Conservation (phyloP, 2,888 invertebrate genomes). For the Adelognathus sp. region DNA sequence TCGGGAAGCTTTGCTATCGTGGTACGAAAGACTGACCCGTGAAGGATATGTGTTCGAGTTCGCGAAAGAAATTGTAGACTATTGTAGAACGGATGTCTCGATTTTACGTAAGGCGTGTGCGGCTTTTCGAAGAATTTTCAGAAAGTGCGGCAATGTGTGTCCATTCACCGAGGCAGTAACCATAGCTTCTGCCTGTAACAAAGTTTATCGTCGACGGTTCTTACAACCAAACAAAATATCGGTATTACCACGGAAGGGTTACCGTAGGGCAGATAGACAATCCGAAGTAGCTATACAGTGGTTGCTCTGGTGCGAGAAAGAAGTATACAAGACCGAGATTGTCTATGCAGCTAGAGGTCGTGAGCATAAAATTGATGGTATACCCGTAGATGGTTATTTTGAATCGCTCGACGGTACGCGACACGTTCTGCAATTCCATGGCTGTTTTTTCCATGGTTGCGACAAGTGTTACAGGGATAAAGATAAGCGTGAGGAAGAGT, state of each 20-base stretch:
- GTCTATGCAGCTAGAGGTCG: not conserved
- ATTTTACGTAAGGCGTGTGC: constrained; percentile 68
- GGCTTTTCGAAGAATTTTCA: constrained; percentile 58
- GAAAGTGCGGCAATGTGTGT: constrained; percentile 60
- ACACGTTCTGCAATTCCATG: not conserved
- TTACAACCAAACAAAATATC: not conserved
- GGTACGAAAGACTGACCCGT: constrained; percentile 14
- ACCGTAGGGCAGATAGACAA: not conserved
- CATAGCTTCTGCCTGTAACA: constrained; percentile 30
- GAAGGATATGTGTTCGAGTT: constrained; percentile 62
- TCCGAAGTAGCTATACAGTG: not conserved
- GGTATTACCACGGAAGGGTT: constrained; percentile 3
- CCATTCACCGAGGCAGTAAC: constrained; percentile 65
- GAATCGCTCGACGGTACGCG: not conserved
- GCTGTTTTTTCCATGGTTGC: not conserved
- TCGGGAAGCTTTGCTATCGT: constrained; percentile 57
- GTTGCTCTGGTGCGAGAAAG: not conserved
- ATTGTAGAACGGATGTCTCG: constrained; percentile 62
- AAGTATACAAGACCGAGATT: not conserved
- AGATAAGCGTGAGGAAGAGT: not conserved
- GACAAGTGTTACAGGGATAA: not conserved
- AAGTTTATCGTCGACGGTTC: constrained; percentile 27
- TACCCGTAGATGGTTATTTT: constrained; percentile 1
- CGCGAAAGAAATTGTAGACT: constrained; percentile 64
- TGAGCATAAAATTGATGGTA: not conserved